These are phyloP conservation scores for Drosophila punjabiensis DNA, from an alignment of 1,140 invertebrate genomes.

Conservation along the genomic window DNA sequence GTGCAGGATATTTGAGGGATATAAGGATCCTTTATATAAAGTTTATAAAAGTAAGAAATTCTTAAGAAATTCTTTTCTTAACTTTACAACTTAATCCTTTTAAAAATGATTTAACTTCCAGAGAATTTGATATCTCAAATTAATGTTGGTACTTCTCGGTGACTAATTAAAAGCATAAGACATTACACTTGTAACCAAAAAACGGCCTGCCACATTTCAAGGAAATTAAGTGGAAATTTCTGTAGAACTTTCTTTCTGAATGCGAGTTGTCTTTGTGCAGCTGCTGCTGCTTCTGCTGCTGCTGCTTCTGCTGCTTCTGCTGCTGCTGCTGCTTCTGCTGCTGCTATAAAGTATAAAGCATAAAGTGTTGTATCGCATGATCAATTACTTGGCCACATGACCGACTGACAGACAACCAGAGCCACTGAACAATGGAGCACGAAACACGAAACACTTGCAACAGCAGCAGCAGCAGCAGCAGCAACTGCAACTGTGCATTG, in stretches of 20 bases:
- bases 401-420: slow-evolving; percentile 46
- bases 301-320: neutral
- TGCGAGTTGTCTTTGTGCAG: slow-evolving; percentile 13
- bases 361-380: slow-evolving; percentile 34
- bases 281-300: neutral
- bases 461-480: slow-evolving; percentile 23
- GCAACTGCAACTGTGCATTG: slow-evolving; percentile 21
- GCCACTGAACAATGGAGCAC: slow-evolving; percentile 35
- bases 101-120: neutral
- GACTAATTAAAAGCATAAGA: neutral
- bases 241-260: slow-evolving; percentile 27
- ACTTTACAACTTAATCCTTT: neutral
- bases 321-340: neutral
- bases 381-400: slow-evolving; percentile 50
- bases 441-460: slow-evolving; percentile 37
- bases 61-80: neutral
- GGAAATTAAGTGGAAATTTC: slow-evolving; percentile 18
- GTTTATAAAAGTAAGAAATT: neutral
- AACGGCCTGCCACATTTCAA: neutral
- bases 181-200: neutral
- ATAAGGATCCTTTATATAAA: neutral
- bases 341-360: slow-evolving; percentile 3
- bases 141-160: neutral
- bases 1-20: no score
- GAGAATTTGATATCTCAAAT: neutral